Evolutionary conservation across 30 jellyfish, hydroid and myxozoan genomes (phyloP).

Genomic region (Rhopilema esculentum): DNA sequence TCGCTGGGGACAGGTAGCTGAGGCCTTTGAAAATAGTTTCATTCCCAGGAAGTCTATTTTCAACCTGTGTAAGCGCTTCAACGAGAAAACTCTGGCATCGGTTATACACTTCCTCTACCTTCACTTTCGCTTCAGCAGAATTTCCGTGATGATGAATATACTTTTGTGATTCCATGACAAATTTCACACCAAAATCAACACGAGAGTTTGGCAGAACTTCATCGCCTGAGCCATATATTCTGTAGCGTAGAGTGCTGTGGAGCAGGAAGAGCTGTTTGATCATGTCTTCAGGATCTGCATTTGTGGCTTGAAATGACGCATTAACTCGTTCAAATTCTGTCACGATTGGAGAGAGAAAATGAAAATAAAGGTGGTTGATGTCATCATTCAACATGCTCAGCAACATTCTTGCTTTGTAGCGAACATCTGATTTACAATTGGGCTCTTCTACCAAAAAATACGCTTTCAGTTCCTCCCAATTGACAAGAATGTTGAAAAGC

Average conservation of each 20-base stretch:
- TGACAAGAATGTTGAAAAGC: conserved; percentile 40
- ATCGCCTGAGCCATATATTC: conserved; percentile 42
- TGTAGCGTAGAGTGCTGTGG: conserved; percentile 32
- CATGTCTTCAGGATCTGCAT: conserved; percentile 52
- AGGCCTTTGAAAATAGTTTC: conserved; percentile 37
- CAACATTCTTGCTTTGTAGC: conserved; percentile 57
- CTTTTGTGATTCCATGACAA: conserved; percentile 47
- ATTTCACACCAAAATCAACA: conserved; percentile 70
- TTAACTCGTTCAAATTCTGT: conserved; percentile 72
- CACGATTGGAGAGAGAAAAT: conserved; percentile 67
- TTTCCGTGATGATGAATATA: conserved; percentile 9
- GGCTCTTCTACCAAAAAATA: conserved; percentile 54
- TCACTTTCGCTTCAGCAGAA: not conserved
- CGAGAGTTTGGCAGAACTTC: conserved; percentile 13
- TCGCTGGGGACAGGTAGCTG: conserved; percentile 44
- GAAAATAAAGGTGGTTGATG: conserved; percentile 42
- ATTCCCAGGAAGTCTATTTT: conserved; percentile 20
- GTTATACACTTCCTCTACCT: conserved; percentile 27
- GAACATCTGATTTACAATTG: not conserved
- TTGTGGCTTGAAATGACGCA: conserved; percentile 68
- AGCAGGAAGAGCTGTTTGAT: conserved; percentile 25
- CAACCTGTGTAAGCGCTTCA: conserved; percentile 24
- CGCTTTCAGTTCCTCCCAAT: conserved; percentile 75
- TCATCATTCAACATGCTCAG: conserved; percentile 56
- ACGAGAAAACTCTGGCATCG: conserved; percentile 42